These are phyloP conservation scores for Myotis daubentonii DNA, from an alignment of 2,797 vertebrate species.

Conservation along the genomic window DNA sequence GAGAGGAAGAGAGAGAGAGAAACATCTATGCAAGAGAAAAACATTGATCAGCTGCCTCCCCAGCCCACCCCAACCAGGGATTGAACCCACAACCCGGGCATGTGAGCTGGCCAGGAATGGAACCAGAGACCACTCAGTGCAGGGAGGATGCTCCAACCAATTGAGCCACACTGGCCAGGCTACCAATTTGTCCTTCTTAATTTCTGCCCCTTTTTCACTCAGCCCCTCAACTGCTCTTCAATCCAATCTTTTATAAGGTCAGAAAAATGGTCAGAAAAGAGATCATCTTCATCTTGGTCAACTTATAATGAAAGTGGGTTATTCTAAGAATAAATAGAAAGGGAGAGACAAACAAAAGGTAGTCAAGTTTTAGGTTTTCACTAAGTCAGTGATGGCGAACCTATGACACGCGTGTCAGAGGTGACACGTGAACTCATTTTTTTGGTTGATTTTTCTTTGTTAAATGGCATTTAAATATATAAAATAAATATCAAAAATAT, in stretches of 20 bases:
- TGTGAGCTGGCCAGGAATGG: not conserved
- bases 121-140: not conserved
- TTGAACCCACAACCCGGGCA: not conserved
- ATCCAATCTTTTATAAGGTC: not conserved
- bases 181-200: not conserved
- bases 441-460: no score
- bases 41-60: not conserved
- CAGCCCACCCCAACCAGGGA: accelerated
- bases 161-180: not conserved
- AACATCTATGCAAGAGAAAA: not conserved
- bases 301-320: constrained; percentile 1
- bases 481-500: no score
- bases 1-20: no score
- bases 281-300: constrained; percentile 5
- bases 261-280: constrained; percentile 22
- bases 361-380: constrained; percentile 5
- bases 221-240: not conserved
- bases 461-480: no score
- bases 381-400: not conserved
- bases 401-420: no score
- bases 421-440: no score
- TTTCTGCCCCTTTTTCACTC: not conserved
- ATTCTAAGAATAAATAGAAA: not conserved
- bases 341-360: not conserved
- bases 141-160: not conserved